phyloP scores from a whole-genome alignment of 2,797 vertebrate species.

The Gymnothorax javanicus region DNA sequence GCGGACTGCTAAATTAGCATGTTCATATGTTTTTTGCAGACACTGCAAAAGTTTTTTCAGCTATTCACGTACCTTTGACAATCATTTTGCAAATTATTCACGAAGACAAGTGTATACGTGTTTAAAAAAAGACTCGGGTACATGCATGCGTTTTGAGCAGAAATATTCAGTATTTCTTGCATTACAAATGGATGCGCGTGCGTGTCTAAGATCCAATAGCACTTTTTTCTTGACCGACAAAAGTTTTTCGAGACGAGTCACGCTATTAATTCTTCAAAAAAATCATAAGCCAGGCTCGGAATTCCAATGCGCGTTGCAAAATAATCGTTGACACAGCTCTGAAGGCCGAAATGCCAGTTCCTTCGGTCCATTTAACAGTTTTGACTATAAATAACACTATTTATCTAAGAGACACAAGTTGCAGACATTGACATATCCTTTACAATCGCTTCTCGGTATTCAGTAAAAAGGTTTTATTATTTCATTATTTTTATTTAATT shows the following conservation, averaged over 20 bases:
- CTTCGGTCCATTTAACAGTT: background rate
- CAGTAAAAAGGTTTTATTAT: background rate
- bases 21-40: background rate
- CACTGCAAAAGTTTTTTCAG: background rate
- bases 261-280: background rate
- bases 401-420: background rate
- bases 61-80: background rate
- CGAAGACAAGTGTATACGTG: background rate
- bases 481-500: too few species aligned
- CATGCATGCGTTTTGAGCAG: background rate
- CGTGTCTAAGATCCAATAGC: background rate
- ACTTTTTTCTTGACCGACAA: background rate
- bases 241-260: background rate
- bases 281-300: background rate
- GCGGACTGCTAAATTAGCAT: background rate
- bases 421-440: background rate
- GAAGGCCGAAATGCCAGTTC: background rate
- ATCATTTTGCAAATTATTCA: background rate
- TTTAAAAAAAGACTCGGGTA: slow-evolving; percentile 3
- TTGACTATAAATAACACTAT: background rate
- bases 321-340: background rate
- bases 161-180: background rate
- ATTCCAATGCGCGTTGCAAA: background rate
- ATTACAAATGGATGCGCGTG: background rate
- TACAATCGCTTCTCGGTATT: background rate